Evolutionary conservation across 2,113 vertebrate genomes (phyloP).

Genomic region (Ahaetulla prasina): DNA sequence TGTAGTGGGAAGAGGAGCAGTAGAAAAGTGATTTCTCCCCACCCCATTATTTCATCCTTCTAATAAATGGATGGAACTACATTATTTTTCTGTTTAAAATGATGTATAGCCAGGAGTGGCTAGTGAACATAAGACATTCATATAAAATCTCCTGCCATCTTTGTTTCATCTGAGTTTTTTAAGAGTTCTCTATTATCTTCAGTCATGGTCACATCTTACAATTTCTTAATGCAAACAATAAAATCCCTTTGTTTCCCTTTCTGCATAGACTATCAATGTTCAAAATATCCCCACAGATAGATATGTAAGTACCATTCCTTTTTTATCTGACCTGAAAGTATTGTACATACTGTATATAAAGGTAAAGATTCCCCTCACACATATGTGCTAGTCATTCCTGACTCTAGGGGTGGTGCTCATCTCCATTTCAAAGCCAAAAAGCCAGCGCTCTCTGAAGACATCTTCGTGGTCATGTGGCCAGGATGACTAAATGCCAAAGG

Average conservation of each 20-base stretch:
- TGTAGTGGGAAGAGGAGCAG: neutral
- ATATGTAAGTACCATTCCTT: neutral
- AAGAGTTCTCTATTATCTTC: neutral
- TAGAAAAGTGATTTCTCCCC: neutral
- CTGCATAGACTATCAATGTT: neutral
- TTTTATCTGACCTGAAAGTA: neutral
- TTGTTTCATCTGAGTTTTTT: neutral
- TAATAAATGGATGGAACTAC: neutral
- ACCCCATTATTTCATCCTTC: neutral
- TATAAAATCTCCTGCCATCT: neutral
- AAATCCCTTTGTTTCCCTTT: neutral
- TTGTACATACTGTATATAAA: no score
- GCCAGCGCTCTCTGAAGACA: no score
- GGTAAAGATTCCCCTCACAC: no score
- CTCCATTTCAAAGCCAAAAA: no score
- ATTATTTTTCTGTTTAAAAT: neutral
- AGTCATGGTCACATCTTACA: neutral
- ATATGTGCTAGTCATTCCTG: no score
- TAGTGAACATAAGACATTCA: neutral
- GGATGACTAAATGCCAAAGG: no score
- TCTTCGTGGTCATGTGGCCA: no score
- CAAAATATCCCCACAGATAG: neutral
- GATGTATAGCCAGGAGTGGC: neutral
- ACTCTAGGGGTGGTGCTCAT: no score
- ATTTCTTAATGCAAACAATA: neutral